Conservation (phyloP, 2,113 vertebrate genomes). For the Microtus montanus region DNA sequence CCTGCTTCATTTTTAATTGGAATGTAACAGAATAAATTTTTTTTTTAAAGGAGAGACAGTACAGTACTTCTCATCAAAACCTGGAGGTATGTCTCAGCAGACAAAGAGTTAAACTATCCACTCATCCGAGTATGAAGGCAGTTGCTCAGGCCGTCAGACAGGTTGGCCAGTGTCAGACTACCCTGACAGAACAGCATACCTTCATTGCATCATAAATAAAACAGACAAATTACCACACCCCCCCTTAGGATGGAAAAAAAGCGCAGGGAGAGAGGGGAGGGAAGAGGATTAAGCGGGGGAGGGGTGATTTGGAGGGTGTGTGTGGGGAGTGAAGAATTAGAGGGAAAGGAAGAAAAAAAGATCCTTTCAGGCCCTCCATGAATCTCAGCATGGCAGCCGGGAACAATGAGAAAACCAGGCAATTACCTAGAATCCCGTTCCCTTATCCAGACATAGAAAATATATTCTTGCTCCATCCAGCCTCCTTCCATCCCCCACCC, state of each 20-base stretch:
- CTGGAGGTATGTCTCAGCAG: conserved; percentile 72
- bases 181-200: conserved; percentile 97
- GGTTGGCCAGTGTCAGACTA: conserved; percentile 97
- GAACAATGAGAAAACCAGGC: conserved; percentile 92
- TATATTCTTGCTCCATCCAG: conserved; percentile 93
- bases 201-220: conserved; percentile 99
- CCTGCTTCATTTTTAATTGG: conserved; percentile 61
- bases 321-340: conserved; percentile 82
- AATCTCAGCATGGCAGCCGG: conserved; percentile 89
- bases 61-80: conserved; percentile 63
- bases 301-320: conserved; percentile 70
- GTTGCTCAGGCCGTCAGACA: conserved; percentile 96
- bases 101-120: conserved; percentile 93
- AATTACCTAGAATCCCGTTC: conserved; percentile 95
- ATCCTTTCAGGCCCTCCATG: conserved; percentile 87
- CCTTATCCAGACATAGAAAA: conserved; percentile 94
- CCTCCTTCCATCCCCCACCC: conserved; percentile 77
- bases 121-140: conserved; percentile 95
- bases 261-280: conserved; percentile 82
- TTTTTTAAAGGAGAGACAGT: not conserved
- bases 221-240: conserved; percentile 93
- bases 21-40: not conserved
- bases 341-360: conserved; percentile 82
- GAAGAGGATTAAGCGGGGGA: conserved; percentile 68
- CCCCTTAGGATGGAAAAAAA: conserved; percentile 84